These are phyloP conservation scores for Cephus spinipes DNA, from an alignment of 2,888 invertebrate species.

Conservation along the genomic window DNA sequence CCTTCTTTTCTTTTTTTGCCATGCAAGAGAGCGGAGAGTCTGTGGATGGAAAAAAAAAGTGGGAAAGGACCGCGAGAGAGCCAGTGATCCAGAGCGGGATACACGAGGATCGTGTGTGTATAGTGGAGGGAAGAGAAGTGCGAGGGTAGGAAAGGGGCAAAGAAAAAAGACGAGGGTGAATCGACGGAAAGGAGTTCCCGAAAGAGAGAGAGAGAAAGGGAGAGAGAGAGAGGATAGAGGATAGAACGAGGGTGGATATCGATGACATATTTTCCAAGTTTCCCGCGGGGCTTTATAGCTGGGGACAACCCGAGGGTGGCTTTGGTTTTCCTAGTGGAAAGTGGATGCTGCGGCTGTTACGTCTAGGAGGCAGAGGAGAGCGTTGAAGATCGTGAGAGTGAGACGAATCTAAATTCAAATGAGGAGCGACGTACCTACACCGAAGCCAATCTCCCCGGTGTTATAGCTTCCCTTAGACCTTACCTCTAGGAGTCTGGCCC, in stretches of 20 bases:
- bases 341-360: neutral
- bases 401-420: constrained; percentile 63
- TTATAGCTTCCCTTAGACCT: constrained; percentile 43
- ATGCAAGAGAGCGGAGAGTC: neutral
- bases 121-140: neutral
- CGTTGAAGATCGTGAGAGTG: constrained; percentile 26
- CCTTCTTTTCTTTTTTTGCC: neutral
- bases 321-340: constrained; percentile 8
- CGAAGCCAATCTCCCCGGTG: constrained; percentile 53
- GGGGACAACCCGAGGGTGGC: constrained; percentile 5
- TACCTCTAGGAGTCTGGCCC: neutral
- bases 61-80: neutral
- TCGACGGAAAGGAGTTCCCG: neutral
- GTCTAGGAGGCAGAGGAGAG: constrained; percentile 10
- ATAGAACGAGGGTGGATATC: constrained; percentile 15
- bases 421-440: constrained; percentile 50
- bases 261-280: constrained; percentile 21
- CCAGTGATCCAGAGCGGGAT: neutral
- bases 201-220: neutral
- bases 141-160: neutral
- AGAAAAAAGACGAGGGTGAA: constrained; percentile 2
- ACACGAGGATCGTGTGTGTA: neutral
- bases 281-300: constrained; percentile 8
- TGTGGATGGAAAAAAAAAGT: neutral
- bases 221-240: neutral